These are phyloP conservation scores for Heterotilapia buettikoferi DNA, from an alignment of 2,113 vertebrate genomes.

Conservation along the genomic window DNA sequence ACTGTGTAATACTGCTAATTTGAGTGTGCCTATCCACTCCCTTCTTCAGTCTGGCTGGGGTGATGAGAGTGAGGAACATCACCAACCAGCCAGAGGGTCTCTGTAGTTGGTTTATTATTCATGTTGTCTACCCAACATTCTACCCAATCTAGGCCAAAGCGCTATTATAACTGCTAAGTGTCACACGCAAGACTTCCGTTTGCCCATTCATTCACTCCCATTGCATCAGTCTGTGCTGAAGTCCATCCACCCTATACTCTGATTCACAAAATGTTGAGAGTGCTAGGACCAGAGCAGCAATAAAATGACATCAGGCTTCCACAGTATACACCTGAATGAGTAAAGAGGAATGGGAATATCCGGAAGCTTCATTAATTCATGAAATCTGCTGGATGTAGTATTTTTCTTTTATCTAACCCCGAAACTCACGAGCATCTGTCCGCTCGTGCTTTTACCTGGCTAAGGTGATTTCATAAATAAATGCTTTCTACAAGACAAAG, in stretches of 20 bases:
- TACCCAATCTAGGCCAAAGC: slow-evolving; percentile 61
- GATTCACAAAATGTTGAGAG: slow-evolving; percentile 38
- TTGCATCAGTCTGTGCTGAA: slow-evolving; percentile 18
- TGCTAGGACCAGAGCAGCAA: neutral
- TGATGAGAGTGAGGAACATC: slow-evolving; percentile 54
- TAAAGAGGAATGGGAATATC: slow-evolving; percentile 49
- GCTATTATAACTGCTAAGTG: slow-evolving; percentile 47
- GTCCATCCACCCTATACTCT: neutral
- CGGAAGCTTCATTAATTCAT: slow-evolving; percentile 68
- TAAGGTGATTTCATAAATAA: slow-evolving; percentile 36
- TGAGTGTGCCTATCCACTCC: neutral
- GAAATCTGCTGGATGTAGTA: slow-evolving; percentile 33
- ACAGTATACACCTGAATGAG: slow-evolving; percentile 26
- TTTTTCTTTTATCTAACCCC: slow-evolving; percentile 20
- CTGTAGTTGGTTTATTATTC: slow-evolving; percentile 65
- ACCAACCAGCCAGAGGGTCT: slow-evolving; percentile 49
- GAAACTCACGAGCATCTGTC: neutral
- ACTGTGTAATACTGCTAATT: neutral
- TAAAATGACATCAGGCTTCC: slow-evolving; percentile 32
- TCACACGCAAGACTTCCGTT: slow-evolving; percentile 41
- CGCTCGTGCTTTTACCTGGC: slow-evolving; percentile 33
- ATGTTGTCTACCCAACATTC: slow-evolving; percentile 54
- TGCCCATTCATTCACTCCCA: slow-evolving; percentile 35
- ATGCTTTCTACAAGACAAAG: neutral
- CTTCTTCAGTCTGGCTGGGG: neutral